These are phyloP conservation scores for Acanthornis magna DNA, from an alignment of 2,797 vertebrate genomes.

Conservation along the genomic window DNA sequence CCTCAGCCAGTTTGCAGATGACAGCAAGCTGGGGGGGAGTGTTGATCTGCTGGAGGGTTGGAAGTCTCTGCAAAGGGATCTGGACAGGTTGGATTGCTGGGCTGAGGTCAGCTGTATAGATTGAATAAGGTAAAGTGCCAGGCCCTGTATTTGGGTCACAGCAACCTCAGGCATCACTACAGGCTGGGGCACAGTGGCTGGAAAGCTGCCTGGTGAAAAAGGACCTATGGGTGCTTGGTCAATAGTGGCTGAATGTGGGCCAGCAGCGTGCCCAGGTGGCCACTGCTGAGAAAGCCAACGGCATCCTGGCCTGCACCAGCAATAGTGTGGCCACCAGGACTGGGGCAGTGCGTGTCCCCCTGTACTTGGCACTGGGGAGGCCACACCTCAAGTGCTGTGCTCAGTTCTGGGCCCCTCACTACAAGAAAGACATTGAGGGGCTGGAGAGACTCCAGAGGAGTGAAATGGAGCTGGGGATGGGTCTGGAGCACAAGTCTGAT, in stretches of 20 bases:
- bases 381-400: neutral
- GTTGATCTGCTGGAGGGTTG: neutral
- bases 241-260: neutral
- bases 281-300: neutral
- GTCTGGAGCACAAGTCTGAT: neutral
- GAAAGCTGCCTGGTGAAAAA: neutral
- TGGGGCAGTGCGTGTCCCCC: neutral
- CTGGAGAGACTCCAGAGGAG: neutral
- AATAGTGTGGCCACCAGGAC: neutral
- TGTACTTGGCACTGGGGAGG: neutral
- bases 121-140: neutral
- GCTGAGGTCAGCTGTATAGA: neutral
- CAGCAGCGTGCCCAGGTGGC: rapidly evolving
- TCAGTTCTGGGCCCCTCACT: neutral
- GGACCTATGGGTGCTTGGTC: neutral
- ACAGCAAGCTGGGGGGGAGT: neutral
- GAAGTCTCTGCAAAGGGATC: neutral
- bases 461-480: rapidly evolving
- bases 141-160: neutral
- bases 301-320: neutral
- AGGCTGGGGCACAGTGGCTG: neutral
- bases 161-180: neutral
- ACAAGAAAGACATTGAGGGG: neutral
- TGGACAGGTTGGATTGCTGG: neutral
- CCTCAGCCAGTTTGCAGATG: neutral